These are phyloP conservation scores for Plebejus melissa DNA, from an alignment of 2,888 invertebrate species.

Conservation along the genomic window DNA sequence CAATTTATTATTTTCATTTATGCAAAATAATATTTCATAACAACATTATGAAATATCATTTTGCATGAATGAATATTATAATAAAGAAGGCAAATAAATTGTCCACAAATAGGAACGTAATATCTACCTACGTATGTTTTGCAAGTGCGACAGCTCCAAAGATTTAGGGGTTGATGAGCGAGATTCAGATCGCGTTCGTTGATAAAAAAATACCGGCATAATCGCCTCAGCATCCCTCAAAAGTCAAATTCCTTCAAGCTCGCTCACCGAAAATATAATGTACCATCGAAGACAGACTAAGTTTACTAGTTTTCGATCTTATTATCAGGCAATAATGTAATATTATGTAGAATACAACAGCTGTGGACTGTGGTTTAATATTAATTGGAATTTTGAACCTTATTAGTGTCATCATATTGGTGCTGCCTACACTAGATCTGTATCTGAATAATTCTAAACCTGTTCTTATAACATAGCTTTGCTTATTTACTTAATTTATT, in stretches of 20 bases:
- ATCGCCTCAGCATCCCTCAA: not conserved
- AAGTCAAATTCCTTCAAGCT: not conserved
- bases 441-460: not conserved
- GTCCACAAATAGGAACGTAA: too few species aligned
- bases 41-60: too few species aligned
- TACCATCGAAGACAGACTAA: not conserved
- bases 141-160: too few species aligned
- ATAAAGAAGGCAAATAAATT: too few species aligned
- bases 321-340: too few species aligned
- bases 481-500: not conserved
- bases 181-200: not conserved
- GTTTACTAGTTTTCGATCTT: not conserved
- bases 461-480: not conserved
- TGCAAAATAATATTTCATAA: too few species aligned
- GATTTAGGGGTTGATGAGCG: not conserved
- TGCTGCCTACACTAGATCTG: not conserved
- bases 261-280: not conserved
- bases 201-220: not conserved
- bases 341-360: too few species aligned
- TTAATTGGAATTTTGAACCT: too few species aligned
- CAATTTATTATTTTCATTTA: too few species aligned
- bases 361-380: too few species aligned
- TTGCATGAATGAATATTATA: too few species aligned
- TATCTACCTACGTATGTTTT: too few species aligned
- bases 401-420: not conserved